Percentiles rank a stretch among this genome's conserved stretches.
phyloP scores from a whole-genome alignment of 2,797 vertebrate genomes.

The Arnoldichthys spilopterus region DNA sequence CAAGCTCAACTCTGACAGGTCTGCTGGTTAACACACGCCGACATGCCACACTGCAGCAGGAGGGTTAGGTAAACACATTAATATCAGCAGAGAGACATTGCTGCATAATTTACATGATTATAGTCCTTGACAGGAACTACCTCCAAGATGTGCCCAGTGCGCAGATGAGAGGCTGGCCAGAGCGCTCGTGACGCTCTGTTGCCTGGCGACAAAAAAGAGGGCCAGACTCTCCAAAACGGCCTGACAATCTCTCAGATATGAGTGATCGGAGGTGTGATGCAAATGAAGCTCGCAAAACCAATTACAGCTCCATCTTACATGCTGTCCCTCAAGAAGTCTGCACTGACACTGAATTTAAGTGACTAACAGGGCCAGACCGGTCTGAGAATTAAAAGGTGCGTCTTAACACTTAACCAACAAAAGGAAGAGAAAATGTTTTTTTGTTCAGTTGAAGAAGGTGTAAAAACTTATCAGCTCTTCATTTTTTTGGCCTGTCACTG shows the following conservation, averaged over 20 bases:
- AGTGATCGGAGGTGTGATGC: slow-evolving; percentile 12
- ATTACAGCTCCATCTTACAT: slow-evolving; percentile 8
- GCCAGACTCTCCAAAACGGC: slow-evolving; percentile 8
- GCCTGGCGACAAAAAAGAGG: slow-evolving; percentile 31
- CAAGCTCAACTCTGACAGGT: background rate
- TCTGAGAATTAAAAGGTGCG: background rate
- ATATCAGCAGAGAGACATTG: slow-evolving; percentile 21
- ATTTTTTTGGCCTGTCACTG: background rate
- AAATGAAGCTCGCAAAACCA: slow-evolving; percentile 12
- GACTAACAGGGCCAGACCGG: background rate
- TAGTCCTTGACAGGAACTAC: slow-evolving; percentile 24
- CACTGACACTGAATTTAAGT: background rate
- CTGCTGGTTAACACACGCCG: background rate
- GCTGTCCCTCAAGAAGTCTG: background rate
- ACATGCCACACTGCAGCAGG: slow-evolving; percentile 23
- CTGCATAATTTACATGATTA: slow-evolving; percentile 36
- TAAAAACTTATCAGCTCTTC: background rate
- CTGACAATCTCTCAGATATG: slow-evolving; percentile 2
- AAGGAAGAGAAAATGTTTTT: background rate
- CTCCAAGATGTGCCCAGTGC: slow-evolving; percentile 19
- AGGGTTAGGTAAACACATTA: slow-evolving; percentile 16
- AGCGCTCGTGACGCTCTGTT: background rate
- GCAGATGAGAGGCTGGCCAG: slow-evolving; percentile 16
- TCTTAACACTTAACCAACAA: background rate
- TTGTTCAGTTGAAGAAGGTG: background rate